Conservation (phyloP, 2,888 invertebrate genomes). For the Pristionchus fissidentatus region DNA sequence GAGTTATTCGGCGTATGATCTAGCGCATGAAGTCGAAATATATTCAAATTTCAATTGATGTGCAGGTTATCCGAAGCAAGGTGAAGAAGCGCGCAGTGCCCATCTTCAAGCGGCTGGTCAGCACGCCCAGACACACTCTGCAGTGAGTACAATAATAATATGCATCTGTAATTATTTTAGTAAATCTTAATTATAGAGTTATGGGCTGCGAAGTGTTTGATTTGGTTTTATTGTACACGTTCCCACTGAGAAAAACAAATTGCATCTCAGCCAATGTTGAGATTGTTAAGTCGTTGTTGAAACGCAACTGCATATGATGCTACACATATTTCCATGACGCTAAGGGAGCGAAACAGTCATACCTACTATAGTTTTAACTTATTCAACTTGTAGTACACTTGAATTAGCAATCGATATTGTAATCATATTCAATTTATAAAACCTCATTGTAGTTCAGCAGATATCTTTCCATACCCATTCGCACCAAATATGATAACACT, state of each 20-base stretch:
- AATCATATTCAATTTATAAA: no score
- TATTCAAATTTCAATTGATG: neutral
- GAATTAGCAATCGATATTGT: no score
- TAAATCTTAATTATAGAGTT: neutral
- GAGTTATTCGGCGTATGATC: slow-evolving; percentile 6
- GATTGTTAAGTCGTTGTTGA: no score
- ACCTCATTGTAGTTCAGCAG: neutral
- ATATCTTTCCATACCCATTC: no score
- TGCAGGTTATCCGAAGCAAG: slow-evolving; percentile 60
- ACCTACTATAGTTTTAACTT: no score
- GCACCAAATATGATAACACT: neutral
- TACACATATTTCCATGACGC: no score
- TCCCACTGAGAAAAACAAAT: no score
- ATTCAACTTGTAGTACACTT: no score
- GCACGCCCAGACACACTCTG: slow-evolving; percentile 50
- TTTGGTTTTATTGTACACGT: no score
- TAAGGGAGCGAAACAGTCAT: no score
- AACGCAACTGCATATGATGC: no score
- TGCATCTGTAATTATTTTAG: neutral
- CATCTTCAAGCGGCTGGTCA: slow-evolving; percentile 58
- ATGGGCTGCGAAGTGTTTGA: neutral
- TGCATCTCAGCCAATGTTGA: no score
- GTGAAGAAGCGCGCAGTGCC: slow-evolving; percentile 63
- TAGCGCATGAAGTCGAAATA: neutral
- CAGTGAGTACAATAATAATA: slow-evolving; percentile 44